A percentile compares a stretch with the other conserved stretches of the same genome.
Conservation (phyloP, 2,797 vertebrate species). For the Poeciliopsis infans region DNA sequence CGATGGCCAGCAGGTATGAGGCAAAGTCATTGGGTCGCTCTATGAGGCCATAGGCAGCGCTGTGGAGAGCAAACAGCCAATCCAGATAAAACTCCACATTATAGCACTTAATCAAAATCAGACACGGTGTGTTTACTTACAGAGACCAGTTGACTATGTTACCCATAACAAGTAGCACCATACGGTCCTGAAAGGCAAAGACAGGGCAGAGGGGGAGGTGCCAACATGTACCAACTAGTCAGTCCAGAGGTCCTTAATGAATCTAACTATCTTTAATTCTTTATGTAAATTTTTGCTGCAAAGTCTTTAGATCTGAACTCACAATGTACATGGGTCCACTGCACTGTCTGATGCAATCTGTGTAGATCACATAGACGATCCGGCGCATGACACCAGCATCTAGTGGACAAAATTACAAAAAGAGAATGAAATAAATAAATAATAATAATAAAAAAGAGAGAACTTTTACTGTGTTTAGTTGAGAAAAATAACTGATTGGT, state of each 20-base stretch:
- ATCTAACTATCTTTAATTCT: neutral
- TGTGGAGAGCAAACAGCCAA: slow-evolving; percentile 50
- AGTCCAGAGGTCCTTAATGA: neutral
- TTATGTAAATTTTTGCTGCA: neutral
- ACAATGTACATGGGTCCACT: slow-evolving; percentile 96
- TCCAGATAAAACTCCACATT: neutral
- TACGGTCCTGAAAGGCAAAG: slow-evolving; percentile 86
- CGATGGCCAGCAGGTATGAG: slow-evolving; percentile 96
- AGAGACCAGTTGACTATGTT: slow-evolving; percentile 98
- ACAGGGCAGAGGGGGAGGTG: neutral
- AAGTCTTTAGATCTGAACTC: slow-evolving; percentile 67
- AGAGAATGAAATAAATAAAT: neutral
- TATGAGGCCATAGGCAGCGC: slow-evolving; percentile 93
- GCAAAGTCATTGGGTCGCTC: slow-evolving; percentile 94
- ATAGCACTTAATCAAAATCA: rapidly evolving
- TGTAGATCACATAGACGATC: slow-evolving; percentile 91
- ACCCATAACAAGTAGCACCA: slow-evolving; percentile 97
- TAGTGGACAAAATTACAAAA: slow-evolving; percentile 60
- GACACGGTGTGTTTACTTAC: slow-evolving; percentile 80
- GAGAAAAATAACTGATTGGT: neutral
- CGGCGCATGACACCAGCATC: slow-evolving; percentile 89
- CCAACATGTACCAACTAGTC: neutral
- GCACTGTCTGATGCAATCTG: slow-evolving; percentile 93
- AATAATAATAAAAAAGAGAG: no score
- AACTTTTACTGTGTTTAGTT: neutral